Base-by-base conservation (phyloP, 2,113 vertebrate species). In the Bucco capensis region DNA sequence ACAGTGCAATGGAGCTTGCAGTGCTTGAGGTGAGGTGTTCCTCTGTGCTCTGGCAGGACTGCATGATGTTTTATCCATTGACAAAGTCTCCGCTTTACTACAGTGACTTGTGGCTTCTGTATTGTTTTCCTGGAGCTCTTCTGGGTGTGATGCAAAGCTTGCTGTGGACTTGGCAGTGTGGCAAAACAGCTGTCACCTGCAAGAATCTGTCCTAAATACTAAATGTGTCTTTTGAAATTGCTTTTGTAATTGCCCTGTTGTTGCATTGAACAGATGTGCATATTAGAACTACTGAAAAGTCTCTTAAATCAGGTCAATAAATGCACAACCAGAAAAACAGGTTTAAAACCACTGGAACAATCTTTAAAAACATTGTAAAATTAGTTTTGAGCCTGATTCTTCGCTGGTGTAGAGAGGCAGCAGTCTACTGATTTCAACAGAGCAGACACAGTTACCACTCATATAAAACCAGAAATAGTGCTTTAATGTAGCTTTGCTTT, bases 111-210 rank as follows among this genome's bases (percentile, higher is more conserved):
- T 60, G 58, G 51, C n/a, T 57, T 8, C 7, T 12, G 66, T 58
- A 0, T 8, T 15, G 71, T 33, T 89, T 90, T 78, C 78, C 91
- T 77, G 72, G 75, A 90, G 87, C 58, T 14, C 6, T 25, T 92
- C 49, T 72, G 82, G 50, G 87, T 82, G 33, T 24, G 69, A 81
- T 58, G 25, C 19, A 61, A 56, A 78, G 64, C 67, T 86, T 58
- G 49, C 67, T 69, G 78, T 31, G 47, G 30, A 3, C 60, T 73
- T 87, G 92, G 92, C 88, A 83, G 42, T 1, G 37, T 75, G 65
- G 83, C 66, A 86, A 60, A 92, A 54, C 95, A 96, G 94, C 83
- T 94, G 96, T 60, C 95, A 95, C 93, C 95, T 96, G 90, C 71
- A 31, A 40, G 71, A 54, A 62, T 64, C 57, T 79, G 35, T 61